phyloP scores from a whole-genome alignment of 1,140 invertebrate species.

The Antheraea mylitta region DNA sequence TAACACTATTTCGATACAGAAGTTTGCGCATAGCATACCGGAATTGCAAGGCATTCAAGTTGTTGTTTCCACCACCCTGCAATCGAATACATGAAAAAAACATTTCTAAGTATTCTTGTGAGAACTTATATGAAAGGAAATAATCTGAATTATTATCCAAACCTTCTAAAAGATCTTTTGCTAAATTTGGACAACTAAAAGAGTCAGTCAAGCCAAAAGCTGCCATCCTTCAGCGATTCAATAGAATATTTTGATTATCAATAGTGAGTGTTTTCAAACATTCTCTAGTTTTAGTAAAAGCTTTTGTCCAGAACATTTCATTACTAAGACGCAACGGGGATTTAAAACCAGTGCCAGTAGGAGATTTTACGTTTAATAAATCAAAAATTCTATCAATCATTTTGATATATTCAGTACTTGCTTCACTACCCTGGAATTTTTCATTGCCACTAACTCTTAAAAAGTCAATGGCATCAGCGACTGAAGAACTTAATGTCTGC shows the following conservation, averaged over 20 bases:
- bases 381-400: constrained; percentile 46
- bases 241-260: no score
- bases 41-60: constrained; percentile 34
- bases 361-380: constrained; percentile 33
- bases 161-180: no score
- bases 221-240: no score
- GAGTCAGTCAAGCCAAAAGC: no score
- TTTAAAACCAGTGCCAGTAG: constrained; percentile 38
- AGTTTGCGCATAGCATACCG: constrained; percentile 28
- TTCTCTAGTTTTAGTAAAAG: no score
- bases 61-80: constrained; percentile 31
- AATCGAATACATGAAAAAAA: constrained; percentile 40
- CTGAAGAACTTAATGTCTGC: constrained; percentile 37
- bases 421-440: constrained; percentile 31
- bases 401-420: constrained; percentile 37
- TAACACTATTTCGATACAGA: constrained; percentile 30
- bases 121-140: constrained; percentile 43
- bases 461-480: constrained; percentile 45
- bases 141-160: constrained; percentile 33
- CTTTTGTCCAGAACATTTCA: constrained; percentile 25
- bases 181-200: no score
- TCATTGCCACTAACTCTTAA: constrained; percentile 22
- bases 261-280: no score
- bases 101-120: constrained; percentile 43
- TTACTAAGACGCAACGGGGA: constrained; percentile 30